Evolutionary conservation across 2,113 vertebrate species (phyloP).

Genomic region (Ailuropoda melanoleuca): DNA sequence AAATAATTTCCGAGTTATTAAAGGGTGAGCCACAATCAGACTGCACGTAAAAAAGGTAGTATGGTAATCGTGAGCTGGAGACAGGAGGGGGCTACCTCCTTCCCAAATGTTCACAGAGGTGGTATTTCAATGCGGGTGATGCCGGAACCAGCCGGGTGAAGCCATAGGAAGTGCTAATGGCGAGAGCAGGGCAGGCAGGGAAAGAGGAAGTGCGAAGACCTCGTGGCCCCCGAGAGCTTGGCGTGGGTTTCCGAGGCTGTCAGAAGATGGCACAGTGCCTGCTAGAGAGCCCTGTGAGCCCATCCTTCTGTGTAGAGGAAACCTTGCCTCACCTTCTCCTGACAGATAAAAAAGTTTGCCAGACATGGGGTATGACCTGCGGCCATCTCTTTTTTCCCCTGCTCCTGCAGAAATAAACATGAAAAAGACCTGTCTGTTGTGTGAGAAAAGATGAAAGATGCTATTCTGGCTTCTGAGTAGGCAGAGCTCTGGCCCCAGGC

Average conservation of each 20-base stretch:
- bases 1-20: not conserved
- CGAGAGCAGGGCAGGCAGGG: not conserved
- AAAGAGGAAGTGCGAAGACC: not conserved
- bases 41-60: not conserved
- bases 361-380: not conserved
- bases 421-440: not conserved
- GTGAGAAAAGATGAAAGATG: slow-evolving; percentile 35
- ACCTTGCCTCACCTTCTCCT: not conserved
- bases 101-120: not conserved
- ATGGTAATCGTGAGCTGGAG: not conserved
- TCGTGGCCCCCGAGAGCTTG: not conserved
- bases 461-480: slow-evolving; percentile 2
- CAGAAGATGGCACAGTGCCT: not conserved
- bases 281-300: not conserved
- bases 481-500: not conserved
- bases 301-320: not conserved
- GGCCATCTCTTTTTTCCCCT: not conserved
- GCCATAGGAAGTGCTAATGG: fast-evolving
- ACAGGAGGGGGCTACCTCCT: not conserved
- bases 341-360: not conserved
- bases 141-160: not conserved
- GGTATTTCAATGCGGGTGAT: not conserved
- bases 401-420: not conserved
- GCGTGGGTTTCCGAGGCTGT: not conserved
- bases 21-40: not conserved